A percentile compares a stretch with the other conserved stretches of the same genome.
phyloP scores from a whole-genome alignment of 2,888 invertebrate genomes.

The Melinaea marsaeus region DNA sequence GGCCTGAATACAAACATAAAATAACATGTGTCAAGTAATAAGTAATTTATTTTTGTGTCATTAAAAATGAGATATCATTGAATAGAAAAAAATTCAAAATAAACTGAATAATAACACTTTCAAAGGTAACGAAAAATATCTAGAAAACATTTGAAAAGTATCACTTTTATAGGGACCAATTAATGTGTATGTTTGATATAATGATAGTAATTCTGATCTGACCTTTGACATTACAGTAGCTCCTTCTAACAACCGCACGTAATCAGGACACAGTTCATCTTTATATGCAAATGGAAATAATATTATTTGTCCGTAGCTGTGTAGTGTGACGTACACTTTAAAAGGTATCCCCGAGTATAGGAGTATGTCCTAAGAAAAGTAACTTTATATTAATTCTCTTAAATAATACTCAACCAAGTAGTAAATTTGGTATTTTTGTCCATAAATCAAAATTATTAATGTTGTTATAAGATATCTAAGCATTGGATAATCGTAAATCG shows the following conservation, averaged over 20 bases:
- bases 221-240: slow-evolving; percentile 69
- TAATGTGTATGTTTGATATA: too few relatives aligned
- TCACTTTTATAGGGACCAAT: not conserved
- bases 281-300: slow-evolving; percentile 61
- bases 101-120: too few relatives aligned
- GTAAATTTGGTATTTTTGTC: too few relatives aligned
- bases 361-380: slow-evolving; percentile 52
- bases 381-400: slow-evolving; percentile 7
- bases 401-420: not conserved
- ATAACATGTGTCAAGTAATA: too few relatives aligned
- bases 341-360: slow-evolving; percentile 50
- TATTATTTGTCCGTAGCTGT: slow-evolving; percentile 67
- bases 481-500: too few relatives aligned
- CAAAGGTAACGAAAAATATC: too few relatives aligned
- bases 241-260: slow-evolving; percentile 60
- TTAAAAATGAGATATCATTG: too few relatives aligned
- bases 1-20: slow-evolving; percentile 45
- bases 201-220: slow-evolving; percentile 12
- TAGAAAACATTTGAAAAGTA: not conserved
- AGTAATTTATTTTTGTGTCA: too few relatives aligned
- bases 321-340: slow-evolving; percentile 64
- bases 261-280: slow-evolving; percentile 58
- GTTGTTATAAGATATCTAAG: too few relatives aligned
- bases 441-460: too few relatives aligned
- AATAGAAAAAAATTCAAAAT: too few relatives aligned